These are phyloP conservation scores for Drosophila anceps DNA, from an alignment of 2,888 invertebrate species.

Conservation along the genomic window DNA sequence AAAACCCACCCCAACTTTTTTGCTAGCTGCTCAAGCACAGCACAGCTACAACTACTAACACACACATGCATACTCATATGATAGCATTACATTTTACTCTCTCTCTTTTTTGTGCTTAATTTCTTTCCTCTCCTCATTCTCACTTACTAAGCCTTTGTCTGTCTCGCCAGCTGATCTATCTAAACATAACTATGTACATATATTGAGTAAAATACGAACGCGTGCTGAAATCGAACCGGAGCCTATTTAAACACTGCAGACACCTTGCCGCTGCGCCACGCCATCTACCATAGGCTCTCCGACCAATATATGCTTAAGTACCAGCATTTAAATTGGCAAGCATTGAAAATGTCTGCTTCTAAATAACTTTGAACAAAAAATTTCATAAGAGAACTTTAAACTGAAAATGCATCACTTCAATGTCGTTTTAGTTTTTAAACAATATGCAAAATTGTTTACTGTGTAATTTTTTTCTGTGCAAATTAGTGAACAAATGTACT, in stretches of 20 bases:
- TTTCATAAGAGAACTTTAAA: too few species aligned
- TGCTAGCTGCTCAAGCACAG: too few species aligned
- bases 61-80: background rate
- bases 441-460: background rate
- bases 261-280: background rate
- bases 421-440: background rate
- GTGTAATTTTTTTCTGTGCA: background rate
- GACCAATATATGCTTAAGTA: background rate
- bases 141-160: background rate
- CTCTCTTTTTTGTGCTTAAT: background rate
- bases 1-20: too few species aligned
- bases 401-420: background rate
- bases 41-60: too few species aligned
- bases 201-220: background rate
- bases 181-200: background rate
- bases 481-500: slow-evolving; percentile 52
- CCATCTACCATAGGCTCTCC: background rate
- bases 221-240: background rate
- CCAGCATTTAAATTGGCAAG: background rate
- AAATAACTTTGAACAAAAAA: background rate
- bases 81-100: background rate
- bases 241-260: background rate
- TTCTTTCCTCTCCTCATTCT: background rate
- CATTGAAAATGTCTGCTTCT: background rate
- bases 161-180: background rate